These are phyloP conservation scores for Oostethus manadensis DNA, from an alignment of 2,113 vertebrate genomes.

Conservation along the genomic window DNA sequence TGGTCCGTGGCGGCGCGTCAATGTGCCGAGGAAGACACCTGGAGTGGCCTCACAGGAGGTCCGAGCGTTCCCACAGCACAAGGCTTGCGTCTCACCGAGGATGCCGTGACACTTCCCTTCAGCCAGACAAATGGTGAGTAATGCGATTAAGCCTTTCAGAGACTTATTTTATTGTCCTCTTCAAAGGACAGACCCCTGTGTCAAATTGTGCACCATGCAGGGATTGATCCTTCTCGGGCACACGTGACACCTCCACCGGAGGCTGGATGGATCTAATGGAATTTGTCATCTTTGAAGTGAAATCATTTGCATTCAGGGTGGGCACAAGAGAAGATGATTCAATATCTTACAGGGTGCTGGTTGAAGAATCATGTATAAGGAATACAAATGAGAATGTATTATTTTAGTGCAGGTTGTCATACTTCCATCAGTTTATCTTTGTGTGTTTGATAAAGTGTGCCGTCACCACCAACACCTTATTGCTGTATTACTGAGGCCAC, in stretches of 20 bases:
- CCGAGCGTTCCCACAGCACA: conserved; percentile 10
- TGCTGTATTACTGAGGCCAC: too few relatives aligned
- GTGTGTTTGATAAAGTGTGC: not conserved
- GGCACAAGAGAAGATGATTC: conserved; percentile 1
- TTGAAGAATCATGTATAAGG: too few relatives aligned
- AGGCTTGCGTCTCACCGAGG: not conserved
- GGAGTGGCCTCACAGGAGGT: conserved; percentile 33
- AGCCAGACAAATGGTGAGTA: conserved; percentile 68
- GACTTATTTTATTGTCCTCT: conserved; percentile 55
- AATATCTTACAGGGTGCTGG: not conserved
- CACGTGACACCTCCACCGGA: conserved; percentile 15
- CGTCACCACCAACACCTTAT: too few relatives aligned
- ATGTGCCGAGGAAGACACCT: conserved; percentile 27
- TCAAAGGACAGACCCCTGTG: conserved; percentile 54
- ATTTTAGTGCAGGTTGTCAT: not conserved
- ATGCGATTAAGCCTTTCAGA: conserved; percentile 59
- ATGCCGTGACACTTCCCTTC: conserved; percentile 60
- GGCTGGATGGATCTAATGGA: not conserved
- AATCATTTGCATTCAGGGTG: conserved; percentile 4
- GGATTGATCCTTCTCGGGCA: conserved; percentile 8
- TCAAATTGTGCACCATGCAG: conserved; percentile 47
- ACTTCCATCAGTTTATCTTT: not conserved
- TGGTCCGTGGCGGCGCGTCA: conserved; percentile 27
- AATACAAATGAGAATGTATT: not conserved
- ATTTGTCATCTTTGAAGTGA: conserved; percentile 20